These are phyloP conservation scores for Peromyscus maniculatus DNA, from an alignment of 2,113 vertebrate genomes.

Conservation along the genomic window DNA sequence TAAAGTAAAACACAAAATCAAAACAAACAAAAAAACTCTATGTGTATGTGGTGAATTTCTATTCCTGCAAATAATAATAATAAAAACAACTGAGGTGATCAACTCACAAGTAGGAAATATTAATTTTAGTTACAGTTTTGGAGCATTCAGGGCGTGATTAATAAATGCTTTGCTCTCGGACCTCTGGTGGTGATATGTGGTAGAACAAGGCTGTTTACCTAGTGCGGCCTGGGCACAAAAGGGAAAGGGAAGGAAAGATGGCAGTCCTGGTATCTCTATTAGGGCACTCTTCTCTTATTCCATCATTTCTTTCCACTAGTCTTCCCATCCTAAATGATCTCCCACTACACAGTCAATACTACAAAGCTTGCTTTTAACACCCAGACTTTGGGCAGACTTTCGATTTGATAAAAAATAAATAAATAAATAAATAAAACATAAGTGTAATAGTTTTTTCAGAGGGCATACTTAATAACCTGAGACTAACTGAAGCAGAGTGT, in stretches of 20 bases:
- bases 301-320: neutral
- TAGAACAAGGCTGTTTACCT: no score
- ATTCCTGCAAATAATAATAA: neutral
- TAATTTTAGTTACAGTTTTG: neutral
- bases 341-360: neutral
- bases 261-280: neutral
- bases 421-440: no score
- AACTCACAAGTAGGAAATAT: neutral
- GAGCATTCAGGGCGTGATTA: neutral
- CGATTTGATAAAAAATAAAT: no score
- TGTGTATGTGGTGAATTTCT: neutral
- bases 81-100: neutral
- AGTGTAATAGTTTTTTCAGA: neutral
- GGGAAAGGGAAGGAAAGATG: neutral
- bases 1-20: neutral
- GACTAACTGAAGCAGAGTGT: neutral
- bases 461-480: neutral
- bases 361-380: neutral
- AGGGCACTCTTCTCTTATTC: no score
- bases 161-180: neutral
- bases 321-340: rapidly evolving
- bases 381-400: no score
- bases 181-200: neutral
- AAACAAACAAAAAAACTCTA: neutral
- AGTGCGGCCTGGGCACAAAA: neutral